Base-by-base conservation (phyloP, 2,888 invertebrate species). In the Galeopsomyia nigrocyanea region DNA sequence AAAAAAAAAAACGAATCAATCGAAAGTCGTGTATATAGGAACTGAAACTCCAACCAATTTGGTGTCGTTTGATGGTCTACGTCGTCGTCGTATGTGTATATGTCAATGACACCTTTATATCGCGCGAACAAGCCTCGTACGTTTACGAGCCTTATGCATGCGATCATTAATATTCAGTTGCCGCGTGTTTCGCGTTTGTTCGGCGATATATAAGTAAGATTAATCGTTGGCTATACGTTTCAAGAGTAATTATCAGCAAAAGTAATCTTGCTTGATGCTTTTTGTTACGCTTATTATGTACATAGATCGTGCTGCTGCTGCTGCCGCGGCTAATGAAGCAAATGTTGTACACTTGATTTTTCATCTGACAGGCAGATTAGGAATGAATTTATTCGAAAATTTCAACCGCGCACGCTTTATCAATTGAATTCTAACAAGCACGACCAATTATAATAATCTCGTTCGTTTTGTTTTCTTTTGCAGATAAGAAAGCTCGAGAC, bases 401-500 rank as follows among this genome's bases (percentile, higher is more conserved):
- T 7, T n/a, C 19, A 10, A 53, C 13, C n/a, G n/a, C n/a, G n/a
- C n/a, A n/a, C n/a, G n/a, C n/a, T n/a, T n/a, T n/a, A n/a, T n/a
- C n/a, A n/a, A n/a, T n/a, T n/a, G n/a, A n/a, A n/a, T 3, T 17
- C n/a, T 53, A 21, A 53, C 19, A 21, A 21, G 39, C 16, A 47
- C 55, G 26, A n/a, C 26, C 26, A 26, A 26, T 26, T 26, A 26
- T 26, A 26, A 26, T 26, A 5, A 5, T 26, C 26, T 5, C 26
- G 26, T 26, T 5, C 26, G 26, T 17, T 6, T 46, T 50, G 2
- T 26, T n/a, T 57, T 19, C 49, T 9, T 1, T 73, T 73, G n/a
- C 69, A 67, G 62, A 57, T 66, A 72, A 50, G n/a, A 62, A 46
- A 39, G 22, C 16, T 21, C 58, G 51, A 53, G 46, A 50, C 53